Percentiles rank a stretch among this genome's conserved stretches.
Evolutionary conservation across 1,140 invertebrate species (phyloP).

Genomic region (Elymnias hypermnestra): DNA sequence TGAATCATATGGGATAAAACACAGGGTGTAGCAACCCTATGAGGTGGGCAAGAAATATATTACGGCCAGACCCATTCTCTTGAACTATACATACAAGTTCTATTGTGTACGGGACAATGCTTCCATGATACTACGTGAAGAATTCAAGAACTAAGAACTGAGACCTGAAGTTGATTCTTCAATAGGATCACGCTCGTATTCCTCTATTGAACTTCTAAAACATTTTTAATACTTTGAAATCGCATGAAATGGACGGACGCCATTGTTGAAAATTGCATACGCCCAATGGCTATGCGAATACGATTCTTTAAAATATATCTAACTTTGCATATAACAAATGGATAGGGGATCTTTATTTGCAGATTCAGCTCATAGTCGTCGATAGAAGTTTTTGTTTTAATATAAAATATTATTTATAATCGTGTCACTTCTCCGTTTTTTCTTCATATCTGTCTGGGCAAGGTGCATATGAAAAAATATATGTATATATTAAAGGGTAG

Average conservation of each 20-base stretch:
- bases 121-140: conserved; percentile 43
- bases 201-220: conserved; percentile 36
- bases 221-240: conserved; percentile 35
- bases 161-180: conserved; percentile 35
- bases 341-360: no score
- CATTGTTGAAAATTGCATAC: background rate
- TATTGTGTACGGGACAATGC: conserved; percentile 60
- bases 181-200: conserved; percentile 34
- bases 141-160: conserved; percentile 52
- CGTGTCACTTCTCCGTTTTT: no score
- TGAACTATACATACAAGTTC: conserved; percentile 46
- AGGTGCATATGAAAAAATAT: no score
- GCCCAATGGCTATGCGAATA: background rate
- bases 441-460: no score
- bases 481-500: no score
- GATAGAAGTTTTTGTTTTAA: no score
- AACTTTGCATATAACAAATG: no score
- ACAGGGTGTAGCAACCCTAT: background rate
- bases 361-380: no score
- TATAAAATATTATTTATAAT: no score
- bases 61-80: conserved; percentile 44
- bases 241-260: conserved; percentile 7
- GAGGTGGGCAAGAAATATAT: conserved; percentile 31
- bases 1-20: no score
- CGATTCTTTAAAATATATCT: no score